Conservation (phyloP, 2,113 vertebrate species). For the Aythya baeri region DNA sequence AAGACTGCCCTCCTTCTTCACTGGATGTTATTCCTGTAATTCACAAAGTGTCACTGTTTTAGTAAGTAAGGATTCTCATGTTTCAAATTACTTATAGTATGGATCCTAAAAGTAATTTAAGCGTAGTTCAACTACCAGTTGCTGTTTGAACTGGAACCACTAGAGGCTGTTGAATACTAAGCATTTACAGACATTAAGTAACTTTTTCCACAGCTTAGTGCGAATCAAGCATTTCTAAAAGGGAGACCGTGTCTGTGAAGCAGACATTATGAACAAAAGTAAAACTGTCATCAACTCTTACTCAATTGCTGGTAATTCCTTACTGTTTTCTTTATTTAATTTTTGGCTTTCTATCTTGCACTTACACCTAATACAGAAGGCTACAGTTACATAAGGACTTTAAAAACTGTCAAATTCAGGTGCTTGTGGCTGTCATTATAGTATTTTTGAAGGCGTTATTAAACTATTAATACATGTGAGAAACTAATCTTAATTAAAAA, state of each 20-base stretch:
- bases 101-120: neutral
- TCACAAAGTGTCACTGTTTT: neutral
- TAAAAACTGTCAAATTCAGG: neutral
- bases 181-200: neutral
- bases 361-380: neutral
- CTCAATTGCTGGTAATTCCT: neutral
- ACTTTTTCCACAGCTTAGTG: neutral
- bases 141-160: constrained; percentile 53
- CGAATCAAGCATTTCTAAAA: neutral
- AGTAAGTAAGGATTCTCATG: neutral
- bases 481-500: neutral
- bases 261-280: neutral
- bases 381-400: neutral
- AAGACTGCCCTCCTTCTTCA: neutral
- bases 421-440: neutral
- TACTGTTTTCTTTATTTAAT: neutral
- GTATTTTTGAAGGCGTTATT: neutral
- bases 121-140: neutral
- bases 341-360: neutral
- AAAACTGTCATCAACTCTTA: neutral
- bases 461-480: neutral
- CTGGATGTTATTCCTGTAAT: neutral
- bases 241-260: neutral
- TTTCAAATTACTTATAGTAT: neutral
- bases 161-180: constrained; percentile 68